Evolutionary conservation across 2,113 vertebrate species (phyloP), one percentile per base, ranked within the genome.

Genomic region (Epinephelus cyanopodus): DNA sequence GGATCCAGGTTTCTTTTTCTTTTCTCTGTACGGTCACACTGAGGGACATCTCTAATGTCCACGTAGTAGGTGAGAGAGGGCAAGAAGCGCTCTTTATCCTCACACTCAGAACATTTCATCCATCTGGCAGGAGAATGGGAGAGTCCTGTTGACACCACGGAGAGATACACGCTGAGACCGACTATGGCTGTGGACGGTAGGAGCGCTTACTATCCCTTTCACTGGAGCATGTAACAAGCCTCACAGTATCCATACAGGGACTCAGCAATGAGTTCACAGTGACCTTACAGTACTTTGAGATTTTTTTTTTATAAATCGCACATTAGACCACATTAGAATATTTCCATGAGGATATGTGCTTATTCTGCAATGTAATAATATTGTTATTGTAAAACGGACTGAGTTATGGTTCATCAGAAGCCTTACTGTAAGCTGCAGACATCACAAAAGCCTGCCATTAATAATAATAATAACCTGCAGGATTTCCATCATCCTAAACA

Each of bases 151-250:
- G 90, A 94, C 91, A 94, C 88, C 92, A 95, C 95, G 93, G 93
- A 95, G 90, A 92, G 93, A 93, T 93, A 92, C 92, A 89, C 92
- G 85, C 90, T 88, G 73, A 93, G 90, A 95, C 94, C 94, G 85
- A 91, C 77, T 21, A 96, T 96, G 95, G 95, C 95, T 87, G 95
- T 96, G 91, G 95, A 96, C 94, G 95, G 95, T 96, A 95, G 90
- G 95, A 74, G 87, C 87, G 72, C 81, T 15, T 45, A 42, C 45
- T 74, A 0, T 37, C n/a, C 9, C 27, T 61, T 15, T 56, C 12
- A 45, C 12, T 17, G 15, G 14, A 57, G 48, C 57, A 33, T 62
- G 45, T 14, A 45, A 33, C 17, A 7, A 48, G 53, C 53, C 5
- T 7, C 15, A 15, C n/a, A 50, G 21, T 66, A 1, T 50, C 33